Evolutionary conservation across 2,888 invertebrate genomes (phyloP), one percentile per base, ranked within the genome.

Genomic region (Oligia strigilis): DNA sequence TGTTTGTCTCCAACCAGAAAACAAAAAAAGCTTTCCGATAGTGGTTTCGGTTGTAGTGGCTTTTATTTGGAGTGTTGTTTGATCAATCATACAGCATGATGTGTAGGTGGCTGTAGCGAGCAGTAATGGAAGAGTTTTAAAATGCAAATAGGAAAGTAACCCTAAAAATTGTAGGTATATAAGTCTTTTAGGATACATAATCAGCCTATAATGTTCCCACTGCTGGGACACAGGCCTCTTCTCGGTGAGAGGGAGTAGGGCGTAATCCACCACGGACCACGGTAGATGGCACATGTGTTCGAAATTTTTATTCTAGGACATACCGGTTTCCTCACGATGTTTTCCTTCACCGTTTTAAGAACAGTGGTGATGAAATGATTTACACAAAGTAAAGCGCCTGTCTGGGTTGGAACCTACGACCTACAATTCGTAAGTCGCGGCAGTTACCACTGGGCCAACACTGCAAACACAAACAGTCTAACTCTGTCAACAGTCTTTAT

Each of bases 31-130:
- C 13, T 49, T 49, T 49, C 72, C 46, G 66, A 82, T 81, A 79
- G 77, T 81, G 67, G 40, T 72, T 82, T 72, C 17, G 29, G 36
- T 55, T 46, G 52, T 70, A 29, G 36, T 71, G 36, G 19, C 55
- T 29, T 72, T 55, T 62, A 46, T 52, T 67, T 72, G 46, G 23
- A n/a, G 17, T 72, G 29, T 17, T 58, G 29, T 66, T 40, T 17
- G 36, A 62, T 23, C 6, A 6, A 66, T 55, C 52, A 2, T 46
- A 70, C 23, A 65, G n/a, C 40, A 40, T 58, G 17, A n/a, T 66
- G 4, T 58, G 14, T 49, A 13, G 46, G 13, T 46, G 9, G 23
- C 9, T 77, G 8, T 55, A 36, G 2, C 14, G n/a, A 49, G 6
- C 6, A 43, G 19, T 43, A 43, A 19, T 43, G 58, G n/a, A n/a